Evolutionary conservation across 2,113 vertebrate genomes (phyloP), one percentile per base, ranked within the genome.

Genomic region (Cephalopholis sonnerati): DNA sequence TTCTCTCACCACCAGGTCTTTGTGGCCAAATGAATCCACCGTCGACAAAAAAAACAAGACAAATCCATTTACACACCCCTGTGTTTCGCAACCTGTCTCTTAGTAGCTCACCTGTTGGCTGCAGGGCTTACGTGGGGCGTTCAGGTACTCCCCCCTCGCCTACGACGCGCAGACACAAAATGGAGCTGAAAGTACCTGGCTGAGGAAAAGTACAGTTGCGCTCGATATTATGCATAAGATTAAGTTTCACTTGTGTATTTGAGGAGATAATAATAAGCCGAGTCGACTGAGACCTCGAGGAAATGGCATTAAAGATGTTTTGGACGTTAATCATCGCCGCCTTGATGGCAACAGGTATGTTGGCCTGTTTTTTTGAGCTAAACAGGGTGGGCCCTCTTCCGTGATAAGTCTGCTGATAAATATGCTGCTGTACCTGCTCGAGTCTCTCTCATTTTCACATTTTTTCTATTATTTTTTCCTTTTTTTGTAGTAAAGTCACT

Each of bases 261-360:
- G 11, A 27, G 16, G 1, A 36, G 41, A 36, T 44, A 25, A 41
- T 4, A 51, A 7, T 0, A 55, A 25, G 12, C 7, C 4, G 41
- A 15, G 13, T 81, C 61, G 63, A 72, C 20, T 39, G 20, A 79
- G 22, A 77, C 1, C 0, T 2, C 0, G 58, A 63, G 13, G 48
- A 59, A 58, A 36, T 3, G 20, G 81, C 67, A 83, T 16, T 65
- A 12, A 93, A 84, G 1, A 94, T 91, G 93, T 87, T 93, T 17
- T 91, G 91, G 91, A 81, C 50, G 22, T 11, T 93, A 5, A 32
- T 94, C 27, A 16, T 92, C 74, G 87, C 62, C 67, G 89, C 83
- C 25, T 69, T 94, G 24, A 85, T 94, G 89, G 91, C 93, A 48
- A 82, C 93, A 93, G 94, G 94, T 95, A 85, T 89, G 90, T 70